Base-by-base conservation (phyloP, 2,888 invertebrate species). In the Emesis furor region DNA sequence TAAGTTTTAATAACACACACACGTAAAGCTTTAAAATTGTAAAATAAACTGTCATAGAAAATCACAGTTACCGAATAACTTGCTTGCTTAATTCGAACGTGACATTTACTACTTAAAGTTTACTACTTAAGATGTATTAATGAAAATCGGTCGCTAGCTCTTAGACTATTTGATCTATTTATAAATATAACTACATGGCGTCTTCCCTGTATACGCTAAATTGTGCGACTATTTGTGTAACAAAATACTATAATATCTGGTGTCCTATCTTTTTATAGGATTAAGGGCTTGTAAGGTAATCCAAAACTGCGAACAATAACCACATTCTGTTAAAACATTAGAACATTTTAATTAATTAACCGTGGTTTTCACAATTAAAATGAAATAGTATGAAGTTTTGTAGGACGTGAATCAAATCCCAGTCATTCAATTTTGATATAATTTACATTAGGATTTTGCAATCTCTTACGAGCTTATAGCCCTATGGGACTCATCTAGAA, bases 191-290 rank as follows among this genome's bases (percentile, higher is more conserved):
- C 62, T 62, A 30, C 30, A 62, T 24, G n/a, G 62, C 62, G 62
- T 62, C 62, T 62, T 62, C 62, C 62, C 6, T 62, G 62, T 62
- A 62, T 62, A 62, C 62, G 62, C 62, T 62, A 62, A 30, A 30
- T 65, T 65, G 30, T 30, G 62, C 30, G 12, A 62, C 30, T 30
- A 62, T 62, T 24, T 10, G 24, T 62, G 12, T 62, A 30, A 62
- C 30, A 2, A 12, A 24, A 24, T 32, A 14, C 24, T 62, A 46
- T 46, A 46, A 42, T 12, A 42, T 46, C 46, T 46, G 14, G 14
- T 14, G 46, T 46, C 14, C 46, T 46, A 46, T 46, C 12, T 14
- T 46, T 46, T 46, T 14, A 42, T 42, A 42, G 42, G 42, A 42
- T 42, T 42, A 2, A 42, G 42, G 42, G 42, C 42, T 42, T 42